These are phyloP conservation scores for Pavo muticus DNA, from an alignment of 2,113 vertebrate species.

Conservation along the genomic window DNA sequence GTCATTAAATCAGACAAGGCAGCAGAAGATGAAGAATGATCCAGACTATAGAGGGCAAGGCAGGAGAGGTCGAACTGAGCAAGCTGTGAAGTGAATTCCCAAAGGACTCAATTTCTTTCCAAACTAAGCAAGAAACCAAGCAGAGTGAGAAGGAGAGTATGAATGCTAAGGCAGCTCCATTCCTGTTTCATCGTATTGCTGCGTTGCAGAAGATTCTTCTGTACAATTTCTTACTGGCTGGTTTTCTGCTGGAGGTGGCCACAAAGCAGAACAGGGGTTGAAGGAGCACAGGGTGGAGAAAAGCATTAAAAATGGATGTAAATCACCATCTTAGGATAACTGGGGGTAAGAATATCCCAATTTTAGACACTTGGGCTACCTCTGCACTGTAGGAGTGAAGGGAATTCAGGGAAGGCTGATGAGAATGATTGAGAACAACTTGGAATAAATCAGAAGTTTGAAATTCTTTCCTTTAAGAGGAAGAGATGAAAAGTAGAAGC, in stretches of 20 bases:
- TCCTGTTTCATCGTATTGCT: not conserved
- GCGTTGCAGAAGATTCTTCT: not conserved
- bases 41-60: not conserved
- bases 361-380: not conserved
- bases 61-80: not conserved
- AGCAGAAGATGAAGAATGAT: not conserved
- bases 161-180: not conserved
- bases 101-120: not conserved
- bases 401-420: not conserved
- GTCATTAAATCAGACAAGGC: not conserved
- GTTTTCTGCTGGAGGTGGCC: not conserved
- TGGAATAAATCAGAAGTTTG: slow-evolving; percentile 11
- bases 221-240: not conserved
- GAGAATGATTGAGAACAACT: not conserved
- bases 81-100: not conserved
- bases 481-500: not conserved
- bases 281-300: not conserved
- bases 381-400: not conserved
- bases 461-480: slow-evolving; percentile 1
- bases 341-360: not conserved
- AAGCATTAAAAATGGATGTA: not conserved
- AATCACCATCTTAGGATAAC: not conserved
- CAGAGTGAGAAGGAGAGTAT: not conserved
- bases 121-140: not conserved
- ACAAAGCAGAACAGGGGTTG: not conserved